Evolutionary conservation across 2,797 vertebrate genomes (phyloP).

Genomic region (Morus bassanus): DNA sequence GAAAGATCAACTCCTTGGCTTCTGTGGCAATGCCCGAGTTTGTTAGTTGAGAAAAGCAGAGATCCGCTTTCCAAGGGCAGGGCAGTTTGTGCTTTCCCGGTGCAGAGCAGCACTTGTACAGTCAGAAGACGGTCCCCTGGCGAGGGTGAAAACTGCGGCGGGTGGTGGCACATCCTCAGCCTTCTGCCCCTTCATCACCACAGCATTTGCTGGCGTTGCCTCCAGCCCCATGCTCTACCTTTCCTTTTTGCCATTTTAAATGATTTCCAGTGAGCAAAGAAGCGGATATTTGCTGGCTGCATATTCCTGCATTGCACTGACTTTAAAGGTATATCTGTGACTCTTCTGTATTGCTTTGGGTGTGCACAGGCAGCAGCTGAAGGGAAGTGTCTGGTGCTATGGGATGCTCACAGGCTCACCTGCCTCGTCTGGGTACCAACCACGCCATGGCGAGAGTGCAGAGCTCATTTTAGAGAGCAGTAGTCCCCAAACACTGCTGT

Average conservation of each 20-base stretch:
- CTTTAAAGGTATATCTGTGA: not conserved
- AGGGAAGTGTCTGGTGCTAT: fast-evolving
- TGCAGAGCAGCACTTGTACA: not conserved
- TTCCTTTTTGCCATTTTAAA: not conserved
- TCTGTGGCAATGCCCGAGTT: fast-evolving
- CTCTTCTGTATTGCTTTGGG: not conserved
- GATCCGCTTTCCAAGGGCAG: not conserved
- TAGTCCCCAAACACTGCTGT: not conserved
- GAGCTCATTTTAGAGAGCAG: not conserved
- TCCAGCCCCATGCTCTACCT: not conserved
- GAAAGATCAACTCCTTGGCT: not conserved
- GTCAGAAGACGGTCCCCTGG: not conserved
- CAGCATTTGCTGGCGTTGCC: not conserved
- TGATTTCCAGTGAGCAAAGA: not conserved
- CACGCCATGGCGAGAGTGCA: fast-evolving
- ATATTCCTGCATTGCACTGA: not conserved
- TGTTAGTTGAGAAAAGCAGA: not conserved
- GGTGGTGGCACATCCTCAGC: not conserved
- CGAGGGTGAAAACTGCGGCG: not conserved
- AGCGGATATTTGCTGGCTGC: not conserved
- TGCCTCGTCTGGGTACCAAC: not conserved
- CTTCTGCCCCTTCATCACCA: not conserved
- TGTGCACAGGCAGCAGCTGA: not conserved
- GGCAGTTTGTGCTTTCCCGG: not conserved
- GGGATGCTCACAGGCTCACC: not conserved